Evolutionary conservation across 2,113 vertebrate genomes (phyloP), one percentile per base, ranked within the genome.

Genomic region (Cynocephalus volans): DNA sequence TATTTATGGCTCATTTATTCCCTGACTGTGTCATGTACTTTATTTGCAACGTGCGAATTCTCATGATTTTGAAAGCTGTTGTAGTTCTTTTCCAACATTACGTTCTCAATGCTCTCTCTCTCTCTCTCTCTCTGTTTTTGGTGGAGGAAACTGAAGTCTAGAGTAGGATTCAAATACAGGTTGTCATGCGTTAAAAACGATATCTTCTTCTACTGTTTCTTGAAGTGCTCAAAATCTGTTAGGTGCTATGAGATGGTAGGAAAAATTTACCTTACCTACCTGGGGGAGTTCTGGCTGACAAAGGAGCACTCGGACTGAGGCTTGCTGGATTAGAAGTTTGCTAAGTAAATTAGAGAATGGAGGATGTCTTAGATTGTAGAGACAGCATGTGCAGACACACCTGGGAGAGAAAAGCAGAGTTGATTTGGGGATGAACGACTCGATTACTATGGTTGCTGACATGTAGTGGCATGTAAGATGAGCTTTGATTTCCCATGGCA

Each of bases 401-500:
- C 65, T 10, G 6, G 41, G 36, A 83, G 45, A 60, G 76, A 52
- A 56, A 33, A 58, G 62, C 36, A 58, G 64, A 36, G 21, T 54
- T 8, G 21, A 65, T 70, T 15, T 54, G 54, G 14, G 50, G 77
- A 80, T 92, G 41, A 83, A 8, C 54, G 15, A 36, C 19, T 75
- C 64, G 54, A 79, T 94, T 60, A 50, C 77, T n/a, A 4, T 31
- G 18, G 54, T 65, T 73, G 64, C 41, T 58, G 76, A 58, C 76
- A 67, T 18, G 14, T 33, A 41, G 50, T 73, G 84, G 33, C 69
- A 33, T 77, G 41, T 79, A 31, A 28, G 36, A 48, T 17, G 93
- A 96, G n/a, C 70, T 96, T 65, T 85, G 83, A 79, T 88, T 84
- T 92, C 87, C 45, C 6, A 8, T 11, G 24, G 56, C 60, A 36